Conservation (phyloP, 2,113 vertebrate genomes). For the Calypte anna region DNA sequence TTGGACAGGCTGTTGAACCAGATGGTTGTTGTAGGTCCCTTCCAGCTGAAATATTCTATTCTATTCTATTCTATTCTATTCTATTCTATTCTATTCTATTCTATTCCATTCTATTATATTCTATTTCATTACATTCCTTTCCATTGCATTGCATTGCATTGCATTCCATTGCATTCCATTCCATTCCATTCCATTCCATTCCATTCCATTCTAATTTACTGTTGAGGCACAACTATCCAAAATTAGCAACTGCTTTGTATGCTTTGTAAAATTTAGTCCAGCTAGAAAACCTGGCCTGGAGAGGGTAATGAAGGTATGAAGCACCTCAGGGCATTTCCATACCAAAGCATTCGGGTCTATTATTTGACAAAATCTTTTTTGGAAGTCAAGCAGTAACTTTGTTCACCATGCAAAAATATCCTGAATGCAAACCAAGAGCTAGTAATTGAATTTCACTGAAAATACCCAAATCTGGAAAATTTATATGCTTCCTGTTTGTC, state of each 20-base stretch:
- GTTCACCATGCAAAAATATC: not conserved
- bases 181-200: not conserved
- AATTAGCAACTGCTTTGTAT: not conserved
- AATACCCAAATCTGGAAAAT: not conserved
- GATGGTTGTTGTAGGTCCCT: not conserved
- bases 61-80: not conserved
- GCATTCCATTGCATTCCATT: not conserved
- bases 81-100: not conserved
- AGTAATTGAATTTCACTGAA: not conserved
- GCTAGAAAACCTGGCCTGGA: not conserved
- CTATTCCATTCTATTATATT: not conserved
- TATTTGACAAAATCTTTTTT: not conserved
- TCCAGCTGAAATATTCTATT: not conserved
- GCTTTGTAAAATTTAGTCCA: not conserved
- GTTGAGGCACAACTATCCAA: not conserved
- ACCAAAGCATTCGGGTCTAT: rapidly evolving
- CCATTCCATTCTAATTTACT: not conserved
- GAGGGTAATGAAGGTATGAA: not conserved
- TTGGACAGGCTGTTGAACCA: not conserved
- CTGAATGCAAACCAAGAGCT: not conserved
- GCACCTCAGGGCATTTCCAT: not conserved
- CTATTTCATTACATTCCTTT: too few species aligned
- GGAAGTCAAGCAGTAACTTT: not conserved
- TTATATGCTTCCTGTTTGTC: not conserved
- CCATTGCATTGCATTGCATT: not conserved